phyloP scores from a whole-genome alignment of 2,888 invertebrate species.

The Rhamnusium bicolor region DNA sequence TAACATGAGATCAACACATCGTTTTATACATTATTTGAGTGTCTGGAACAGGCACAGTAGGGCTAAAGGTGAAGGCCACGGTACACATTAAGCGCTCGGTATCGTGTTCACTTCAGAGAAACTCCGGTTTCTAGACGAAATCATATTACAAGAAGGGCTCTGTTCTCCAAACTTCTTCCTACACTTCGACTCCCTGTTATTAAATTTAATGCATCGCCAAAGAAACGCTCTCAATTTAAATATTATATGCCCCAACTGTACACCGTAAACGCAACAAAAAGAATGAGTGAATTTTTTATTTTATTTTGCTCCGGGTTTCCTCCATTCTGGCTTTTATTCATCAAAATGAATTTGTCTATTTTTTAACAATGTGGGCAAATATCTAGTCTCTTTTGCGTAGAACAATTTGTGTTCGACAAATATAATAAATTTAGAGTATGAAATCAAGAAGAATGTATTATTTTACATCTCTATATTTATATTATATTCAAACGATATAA shows the following conservation, averaged over 20 bases:
- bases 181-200: slow-evolving; percentile 39
- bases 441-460: neutral
- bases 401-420: neutral
- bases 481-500: neutral
- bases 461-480: neutral
- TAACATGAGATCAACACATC: neutral
- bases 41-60: slow-evolving; percentile 15
- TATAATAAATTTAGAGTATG: neutral
- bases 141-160: slow-evolving; percentile 31
- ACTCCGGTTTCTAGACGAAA: slow-evolving; percentile 33
- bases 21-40: neutral
- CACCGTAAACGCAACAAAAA: slow-evolving; percentile 29
- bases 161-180: slow-evolving; percentile 36
- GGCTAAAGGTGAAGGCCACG: slow-evolving; percentile 14
- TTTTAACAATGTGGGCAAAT: neutral
- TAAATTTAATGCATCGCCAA: slow-evolving; percentile 50
- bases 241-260: slow-evolving; percentile 37
- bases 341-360: slow-evolving; percentile 1
- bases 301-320: neutral
- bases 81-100: slow-evolving; percentile 27
- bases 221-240: slow-evolving; percentile 48
- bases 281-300: slow-evolving; percentile 15
- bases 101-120: slow-evolving; percentile 23
- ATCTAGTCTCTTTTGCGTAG: neutral
- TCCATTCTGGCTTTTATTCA: neutral